Evolutionary conservation across 2,113 vertebrate species (phyloP).

Genomic region (Pteronura brasiliensis): DNA sequence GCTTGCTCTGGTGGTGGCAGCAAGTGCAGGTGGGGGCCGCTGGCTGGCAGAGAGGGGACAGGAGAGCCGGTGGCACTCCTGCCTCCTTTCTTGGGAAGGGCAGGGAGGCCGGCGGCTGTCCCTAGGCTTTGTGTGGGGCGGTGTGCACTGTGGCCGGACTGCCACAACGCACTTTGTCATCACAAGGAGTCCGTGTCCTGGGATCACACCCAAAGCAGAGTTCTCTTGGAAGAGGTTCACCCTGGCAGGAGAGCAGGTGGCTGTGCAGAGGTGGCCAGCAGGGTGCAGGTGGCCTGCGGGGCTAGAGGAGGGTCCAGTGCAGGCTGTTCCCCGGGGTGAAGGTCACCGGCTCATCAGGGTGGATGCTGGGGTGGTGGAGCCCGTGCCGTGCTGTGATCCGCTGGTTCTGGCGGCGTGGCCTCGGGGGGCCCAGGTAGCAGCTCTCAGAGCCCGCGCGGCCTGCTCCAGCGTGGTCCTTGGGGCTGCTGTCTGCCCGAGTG

Average conservation of each 20-base stretch:
- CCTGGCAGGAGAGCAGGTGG: neutral
- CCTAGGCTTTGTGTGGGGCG: neutral
- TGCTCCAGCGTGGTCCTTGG: neutral
- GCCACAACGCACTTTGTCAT: neutral
- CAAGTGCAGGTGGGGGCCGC: neutral
- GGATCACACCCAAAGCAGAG: neutral
- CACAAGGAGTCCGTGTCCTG: neutral
- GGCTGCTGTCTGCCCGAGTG: neutral
- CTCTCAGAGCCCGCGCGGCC: neutral
- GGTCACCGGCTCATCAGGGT: neutral
- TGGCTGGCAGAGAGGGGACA: neutral
- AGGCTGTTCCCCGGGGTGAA: neutral
- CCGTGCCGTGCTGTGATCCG: accelerated
- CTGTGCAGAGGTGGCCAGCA: neutral
- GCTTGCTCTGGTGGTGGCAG: neutral
- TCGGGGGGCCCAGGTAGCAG: neutral
- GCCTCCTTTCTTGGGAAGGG: neutral
- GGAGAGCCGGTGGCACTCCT: too few species aligned
- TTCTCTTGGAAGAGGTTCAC: neutral
- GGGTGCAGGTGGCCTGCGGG: neutral
- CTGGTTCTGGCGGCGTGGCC: neutral
- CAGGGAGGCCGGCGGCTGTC: neutral
- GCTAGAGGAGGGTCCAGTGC: too few species aligned
- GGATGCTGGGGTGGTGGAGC: neutral
- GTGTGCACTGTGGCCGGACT: neutral